phyloP scores from a whole-genome alignment of 2,888 invertebrate genomes.

The Lissocephala sabroskyi region DNA sequence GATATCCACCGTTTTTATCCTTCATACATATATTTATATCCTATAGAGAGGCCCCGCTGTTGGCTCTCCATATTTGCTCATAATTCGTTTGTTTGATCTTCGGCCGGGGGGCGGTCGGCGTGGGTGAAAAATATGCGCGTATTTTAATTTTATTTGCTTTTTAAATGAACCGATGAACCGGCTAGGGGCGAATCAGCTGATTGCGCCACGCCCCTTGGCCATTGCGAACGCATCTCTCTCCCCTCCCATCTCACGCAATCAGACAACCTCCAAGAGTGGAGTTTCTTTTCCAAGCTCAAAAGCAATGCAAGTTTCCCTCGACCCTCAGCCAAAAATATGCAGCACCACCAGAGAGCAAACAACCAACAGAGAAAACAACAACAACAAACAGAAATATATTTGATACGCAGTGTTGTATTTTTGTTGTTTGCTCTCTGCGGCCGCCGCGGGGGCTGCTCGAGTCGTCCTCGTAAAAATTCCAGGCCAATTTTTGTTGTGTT shows the following conservation, averaged over 20 bases:
- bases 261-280: no score
- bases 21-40: no score
- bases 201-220: conserved; percentile 44
- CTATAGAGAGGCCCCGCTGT: not conserved
- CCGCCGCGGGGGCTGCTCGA: no score
- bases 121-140: conserved; percentile 52
- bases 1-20: no score
- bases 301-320: not conserved
- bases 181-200: conserved; percentile 47
- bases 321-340: conserved; percentile 5
- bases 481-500: no score
- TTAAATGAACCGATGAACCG: conserved; percentile 56
- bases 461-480: no score
- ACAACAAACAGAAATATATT: not conserved
- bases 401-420: no score
- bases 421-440: no score
- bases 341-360: conserved; percentile 19
- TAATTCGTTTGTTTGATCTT: conserved; percentile 57
- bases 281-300: no score
- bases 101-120: conserved; percentile 1
- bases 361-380: conserved; percentile 16
- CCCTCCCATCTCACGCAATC: not conserved
- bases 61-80: conserved; percentile 33
- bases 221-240: no score
- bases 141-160: conserved; percentile 62